Conservation (phyloP, 2,113 vertebrate genomes). For the Clarias magur region DNA sequence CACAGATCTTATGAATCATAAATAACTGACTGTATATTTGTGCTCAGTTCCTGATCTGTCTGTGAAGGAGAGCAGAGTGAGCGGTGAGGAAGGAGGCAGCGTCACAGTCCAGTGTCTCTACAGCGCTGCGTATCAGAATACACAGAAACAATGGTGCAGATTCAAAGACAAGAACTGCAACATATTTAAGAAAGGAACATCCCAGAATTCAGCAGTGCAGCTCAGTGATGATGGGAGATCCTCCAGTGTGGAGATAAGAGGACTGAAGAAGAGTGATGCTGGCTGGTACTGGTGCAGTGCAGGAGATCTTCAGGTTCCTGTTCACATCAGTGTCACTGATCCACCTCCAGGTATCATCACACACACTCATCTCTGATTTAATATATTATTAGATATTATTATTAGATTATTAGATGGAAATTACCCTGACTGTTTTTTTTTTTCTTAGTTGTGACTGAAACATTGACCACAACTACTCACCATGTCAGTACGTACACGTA, state of each 20-base stretch:
- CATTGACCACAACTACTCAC: neutral
- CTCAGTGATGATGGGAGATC: constrained; percentile 62
- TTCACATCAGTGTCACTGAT: constrained; percentile 55
- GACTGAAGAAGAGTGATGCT: constrained; percentile 60
- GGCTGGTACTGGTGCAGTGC: constrained; percentile 50
- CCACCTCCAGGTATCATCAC: neutral
- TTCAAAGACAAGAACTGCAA: constrained; percentile 9
- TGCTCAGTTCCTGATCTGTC: constrained; percentile 32
- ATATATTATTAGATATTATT: neutral
- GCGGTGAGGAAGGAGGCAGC: constrained; percentile 21
- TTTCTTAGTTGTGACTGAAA: neutral
- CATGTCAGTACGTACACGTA: neutral
- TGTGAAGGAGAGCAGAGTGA: constrained; percentile 28
- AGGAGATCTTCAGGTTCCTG: constrained; percentile 16
- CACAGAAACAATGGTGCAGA: constrained; percentile 44
- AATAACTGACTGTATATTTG: too few relatives aligned
- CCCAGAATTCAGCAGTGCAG: constrained; percentile 31
- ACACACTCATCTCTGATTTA: neutral
- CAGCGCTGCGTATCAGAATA: constrained; percentile 8
- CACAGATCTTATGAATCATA: too few relatives aligned
- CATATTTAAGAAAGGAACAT: neutral
- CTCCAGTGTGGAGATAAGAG: constrained; percentile 56
- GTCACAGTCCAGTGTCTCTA: constrained; percentile 49
- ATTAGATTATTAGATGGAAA: neutral
- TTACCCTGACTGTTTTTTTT: neutral